Evolutionary conservation across 2,888 invertebrate species (phyloP), one percentile per base, ranked within the genome.

Genomic region (Notodonta dromedarius): DNA sequence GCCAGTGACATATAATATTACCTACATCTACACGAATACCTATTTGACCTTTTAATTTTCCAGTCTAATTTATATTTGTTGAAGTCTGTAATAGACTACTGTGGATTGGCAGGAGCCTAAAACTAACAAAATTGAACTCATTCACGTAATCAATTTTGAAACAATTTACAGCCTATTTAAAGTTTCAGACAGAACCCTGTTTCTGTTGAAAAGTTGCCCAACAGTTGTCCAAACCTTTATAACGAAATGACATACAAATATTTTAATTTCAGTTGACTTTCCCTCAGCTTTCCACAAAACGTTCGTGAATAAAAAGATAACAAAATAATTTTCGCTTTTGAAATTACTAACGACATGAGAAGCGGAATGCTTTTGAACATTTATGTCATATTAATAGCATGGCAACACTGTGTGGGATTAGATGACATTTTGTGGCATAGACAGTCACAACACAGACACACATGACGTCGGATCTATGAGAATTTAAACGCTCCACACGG

Each of bases 371-470:
- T 69, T 32, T 73, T 74, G 73, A 72, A 62, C 75, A 74, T 24
- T 2, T 77, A 67, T 69, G 73, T 80, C 79, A 81, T 77, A 78
- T 78, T 81, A 76, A 81, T 76, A 76, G 77, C 74, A 71, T 70
- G 64, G 70, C 59, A 69, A 75, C 76, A 74, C 73, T 74, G 72
- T 72, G 71, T 79, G 69, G 71, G 76, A 79, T 80, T 80, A 79
- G 76, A 76, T 78, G 76, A 80, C 76, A 76, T 78, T 79, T 79
- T 62, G 73, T 66, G 73, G 70, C 67, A 70, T 58, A 66, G 59
- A 57, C 58, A 59, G 60, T 66, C 67, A 68, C 62, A 69, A 65
- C 63, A 67, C 62, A 60, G 58, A 50, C 35, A 59, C 66, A 65
- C 70, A 57, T 66, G 68, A 57, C 61, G 48, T 61, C 70, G 66